These are phyloP conservation scores for Scomber scombrus DNA, from an alignment of 2,113 vertebrate genomes.

Conservation along the genomic window DNA sequence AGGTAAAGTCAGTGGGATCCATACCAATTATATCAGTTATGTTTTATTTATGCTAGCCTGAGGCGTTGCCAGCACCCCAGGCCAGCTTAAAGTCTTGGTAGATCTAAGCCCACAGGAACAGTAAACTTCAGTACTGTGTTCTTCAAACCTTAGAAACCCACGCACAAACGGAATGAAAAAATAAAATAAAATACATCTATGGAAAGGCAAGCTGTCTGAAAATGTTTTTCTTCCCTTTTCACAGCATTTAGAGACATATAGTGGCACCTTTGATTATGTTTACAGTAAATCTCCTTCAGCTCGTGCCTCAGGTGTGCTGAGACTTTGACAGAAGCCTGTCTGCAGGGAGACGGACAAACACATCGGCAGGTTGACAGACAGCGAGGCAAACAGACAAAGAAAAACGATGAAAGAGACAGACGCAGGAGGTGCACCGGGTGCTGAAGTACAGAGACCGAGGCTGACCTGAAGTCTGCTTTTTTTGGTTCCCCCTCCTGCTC, in stretches of 20 bases:
- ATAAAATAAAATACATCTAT: neutral
- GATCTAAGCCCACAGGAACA: slow-evolving; percentile 8
- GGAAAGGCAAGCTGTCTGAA: slow-evolving; percentile 9
- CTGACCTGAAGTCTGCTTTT: slow-evolving; percentile 87
- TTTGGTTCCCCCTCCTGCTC: slow-evolving; percentile 71
- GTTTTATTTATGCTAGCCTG: slow-evolving; percentile 59
- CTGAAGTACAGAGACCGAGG: slow-evolving; percentile 11
- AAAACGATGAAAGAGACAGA: slow-evolving; percentile 21
- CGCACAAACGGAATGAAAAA: neutral
- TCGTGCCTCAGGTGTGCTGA: slow-evolving; percentile 42
- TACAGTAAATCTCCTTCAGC: slow-evolving; percentile 44
- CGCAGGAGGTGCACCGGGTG: neutral
- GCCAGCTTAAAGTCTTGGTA: slow-evolving; percentile 26
- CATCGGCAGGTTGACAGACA: slow-evolving; percentile 41
- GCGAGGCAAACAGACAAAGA: slow-evolving; percentile 39
- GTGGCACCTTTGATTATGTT: slow-evolving; percentile 47
- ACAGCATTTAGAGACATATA: slow-evolving; percentile 50
- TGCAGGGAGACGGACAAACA: slow-evolving; percentile 55
- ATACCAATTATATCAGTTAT: slow-evolving; percentile 19
- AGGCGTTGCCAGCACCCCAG: slow-evolving; percentile 35
- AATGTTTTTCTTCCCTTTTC: slow-evolving; percentile 25
- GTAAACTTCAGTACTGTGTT: slow-evolving; percentile 34
- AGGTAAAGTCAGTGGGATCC: slow-evolving; percentile 36
- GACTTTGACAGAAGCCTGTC: slow-evolving; percentile 49
- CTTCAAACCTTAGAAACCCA: slow-evolving; percentile 11